phyloP scores from a whole-genome alignment of 2,797 vertebrate species.

The Enoplosus armatus region DNA sequence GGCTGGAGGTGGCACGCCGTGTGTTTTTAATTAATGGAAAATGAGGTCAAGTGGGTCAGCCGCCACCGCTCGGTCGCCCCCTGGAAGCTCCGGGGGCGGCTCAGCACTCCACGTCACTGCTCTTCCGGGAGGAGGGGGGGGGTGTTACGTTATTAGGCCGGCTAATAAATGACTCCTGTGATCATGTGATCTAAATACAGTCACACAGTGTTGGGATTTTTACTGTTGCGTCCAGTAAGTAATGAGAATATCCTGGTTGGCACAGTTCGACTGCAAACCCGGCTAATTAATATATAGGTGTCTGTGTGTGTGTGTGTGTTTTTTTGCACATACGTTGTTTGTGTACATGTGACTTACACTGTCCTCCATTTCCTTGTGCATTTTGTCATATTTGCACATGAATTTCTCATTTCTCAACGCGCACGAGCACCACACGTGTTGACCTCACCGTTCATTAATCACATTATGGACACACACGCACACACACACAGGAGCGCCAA shows the following conservation, averaged over 20 bases:
- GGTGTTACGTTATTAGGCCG: slow-evolving; percentile 37
- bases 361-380: slow-evolving; percentile 1
- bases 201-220: slow-evolving; percentile 16
- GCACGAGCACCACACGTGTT: slow-evolving; percentile 32
- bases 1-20: slow-evolving; percentile 75
- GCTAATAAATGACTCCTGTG: slow-evolving; percentile 34
- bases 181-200: slow-evolving; percentile 32
- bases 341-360: not conserved
- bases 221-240: slow-evolving; percentile 23
- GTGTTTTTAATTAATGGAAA: slow-evolving; percentile 83
- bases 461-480: slow-evolving; percentile 36
- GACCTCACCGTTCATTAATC: slow-evolving; percentile 61
- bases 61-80: slow-evolving; percentile 65
- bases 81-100: slow-evolving; percentile 50
- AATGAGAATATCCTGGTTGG: slow-evolving; percentile 49
- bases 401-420: slow-evolving; percentile 24
- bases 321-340: slow-evolving; percentile 11
- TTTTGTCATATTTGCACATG: slow-evolving; percentile 8
- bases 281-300: slow-evolving; percentile 25
- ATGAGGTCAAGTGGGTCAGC: slow-evolving; percentile 80
- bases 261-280: slow-evolving; percentile 20
- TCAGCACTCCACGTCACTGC: slow-evolving; percentile 65
- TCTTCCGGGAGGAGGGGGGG: no score
- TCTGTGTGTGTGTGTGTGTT: not conserved
- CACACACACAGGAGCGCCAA: slow-evolving; percentile 16